Percentiles rank a stretch among this genome's conserved stretches.
Evolutionary conservation across 2,113 vertebrate genomes (phyloP).

Genomic region (Mus pahari): DNA sequence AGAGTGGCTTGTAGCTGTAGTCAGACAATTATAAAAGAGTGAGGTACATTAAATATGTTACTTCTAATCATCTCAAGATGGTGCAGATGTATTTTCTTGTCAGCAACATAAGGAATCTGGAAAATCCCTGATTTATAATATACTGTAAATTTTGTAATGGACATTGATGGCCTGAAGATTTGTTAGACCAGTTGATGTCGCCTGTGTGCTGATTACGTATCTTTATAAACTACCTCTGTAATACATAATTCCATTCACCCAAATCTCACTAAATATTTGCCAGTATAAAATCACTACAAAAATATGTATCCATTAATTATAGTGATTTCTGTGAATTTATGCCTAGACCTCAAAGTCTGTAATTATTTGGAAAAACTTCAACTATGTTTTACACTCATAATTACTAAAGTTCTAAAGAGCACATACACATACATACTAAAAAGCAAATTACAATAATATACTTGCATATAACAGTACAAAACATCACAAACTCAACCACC

Average conservation of each 20-base stretch:
- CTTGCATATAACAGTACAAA: conserved; percentile 78
- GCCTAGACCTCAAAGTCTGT: conserved; percentile 16
- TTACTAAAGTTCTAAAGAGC: conserved; percentile 38
- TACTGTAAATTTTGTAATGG: background rate
- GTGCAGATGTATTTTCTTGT: conserved; percentile 29
- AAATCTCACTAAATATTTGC: conserved; percentile 46
- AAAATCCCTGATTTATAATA: conserved; percentile 10
- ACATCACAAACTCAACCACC: conserved; percentile 87
- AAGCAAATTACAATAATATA: conserved; percentile 52
- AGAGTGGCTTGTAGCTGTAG: conserved; percentile 13
- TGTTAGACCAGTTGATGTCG: background rate
- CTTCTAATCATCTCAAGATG: conserved; percentile 47
- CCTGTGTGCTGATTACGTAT: background rate
- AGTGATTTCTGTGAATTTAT: conserved; percentile 60
- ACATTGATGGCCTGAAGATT: background rate
- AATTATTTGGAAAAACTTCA: conserved; percentile 63
- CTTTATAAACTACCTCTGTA: background rate
- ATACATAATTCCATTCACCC: conserved; percentile 45
- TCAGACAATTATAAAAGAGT: conserved; percentile 29
- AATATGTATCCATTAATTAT: conserved; percentile 28
- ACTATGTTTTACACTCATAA: conserved; percentile 52
- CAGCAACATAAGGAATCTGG: conserved; percentile 16
- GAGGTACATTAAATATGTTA: background rate
- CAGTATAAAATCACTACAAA: conserved; percentile 58
- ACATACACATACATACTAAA: conserved; percentile 50